Evolutionary conservation across 2,888 invertebrate genomes (phyloP).

Genomic region (Rapana venosa): DNA sequence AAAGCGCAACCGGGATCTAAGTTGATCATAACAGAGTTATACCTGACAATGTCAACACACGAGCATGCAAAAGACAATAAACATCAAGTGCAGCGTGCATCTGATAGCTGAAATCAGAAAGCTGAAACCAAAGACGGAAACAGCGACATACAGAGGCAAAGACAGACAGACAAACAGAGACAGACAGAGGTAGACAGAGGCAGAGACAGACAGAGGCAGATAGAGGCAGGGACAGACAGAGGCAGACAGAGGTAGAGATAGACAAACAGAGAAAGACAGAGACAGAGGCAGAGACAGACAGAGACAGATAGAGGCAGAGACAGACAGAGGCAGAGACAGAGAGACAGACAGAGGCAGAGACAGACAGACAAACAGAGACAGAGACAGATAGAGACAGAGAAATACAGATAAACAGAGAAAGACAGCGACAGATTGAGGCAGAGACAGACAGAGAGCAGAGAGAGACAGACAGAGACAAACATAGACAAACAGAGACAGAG

Average conservation of each 20-base stretch:
- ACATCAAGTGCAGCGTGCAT: no score
- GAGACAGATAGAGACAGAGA: not conserved
- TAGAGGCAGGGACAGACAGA: not conserved
- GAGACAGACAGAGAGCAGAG: not conserved
- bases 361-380: not conserved
- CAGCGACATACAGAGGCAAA: not conserved
- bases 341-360: not conserved
- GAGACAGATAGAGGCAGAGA: not conserved
- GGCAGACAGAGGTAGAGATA: not conserved
- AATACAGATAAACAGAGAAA: not conserved
- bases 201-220: not conserved
- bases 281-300: not conserved
- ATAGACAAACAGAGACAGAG: not conserved
- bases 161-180: not conserved
- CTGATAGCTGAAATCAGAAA: no score
- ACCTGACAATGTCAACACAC: no score
- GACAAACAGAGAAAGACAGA: not conserved
- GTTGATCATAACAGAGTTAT: no score
- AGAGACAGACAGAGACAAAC: not conserved
- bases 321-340: not conserved
- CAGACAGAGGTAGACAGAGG: not conserved
- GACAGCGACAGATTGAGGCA: not conserved
- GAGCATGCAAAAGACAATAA: no score
- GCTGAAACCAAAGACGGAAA: no score
- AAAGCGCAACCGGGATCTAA: no score